Conservation (phyloP, 1,140 invertebrate genomes). For the Heterodera carotae region DNA sequence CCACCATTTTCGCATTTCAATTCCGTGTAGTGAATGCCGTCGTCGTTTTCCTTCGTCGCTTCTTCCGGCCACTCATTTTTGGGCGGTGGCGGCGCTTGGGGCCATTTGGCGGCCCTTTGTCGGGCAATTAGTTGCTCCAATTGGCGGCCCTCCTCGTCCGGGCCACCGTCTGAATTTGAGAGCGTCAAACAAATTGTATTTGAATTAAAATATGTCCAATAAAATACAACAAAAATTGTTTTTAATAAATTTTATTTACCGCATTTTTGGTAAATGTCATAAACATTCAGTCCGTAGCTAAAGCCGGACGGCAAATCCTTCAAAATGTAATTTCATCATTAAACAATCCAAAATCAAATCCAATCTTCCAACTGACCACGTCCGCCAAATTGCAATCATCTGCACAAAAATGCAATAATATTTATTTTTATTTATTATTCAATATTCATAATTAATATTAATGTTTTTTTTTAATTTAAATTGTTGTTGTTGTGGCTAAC, state of each 20-base stretch:
- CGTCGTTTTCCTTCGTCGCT: not conserved
- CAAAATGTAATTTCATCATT: not conserved
- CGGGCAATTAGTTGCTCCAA: slow-evolving; percentile 21
- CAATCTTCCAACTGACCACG: slow-evolving; percentile 28
- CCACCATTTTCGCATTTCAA: slow-evolving; percentile 27
- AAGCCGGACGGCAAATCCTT: slow-evolving; percentile 20
- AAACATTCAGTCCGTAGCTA: slow-evolving; percentile 59
- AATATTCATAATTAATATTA: too few species aligned
- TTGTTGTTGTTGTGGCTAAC: too few species aligned
- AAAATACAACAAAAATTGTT: too few species aligned
- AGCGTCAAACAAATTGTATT: too few species aligned
- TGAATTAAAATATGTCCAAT: slow-evolving; percentile 16
- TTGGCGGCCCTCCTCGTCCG: slow-evolving; percentile 14
- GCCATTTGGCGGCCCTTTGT: slow-evolving; percentile 13
- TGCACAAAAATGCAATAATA: too few species aligned
- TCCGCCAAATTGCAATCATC: slow-evolving; percentile 61
- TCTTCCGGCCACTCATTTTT: not conserved
- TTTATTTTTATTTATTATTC: too few species aligned
- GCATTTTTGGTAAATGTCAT: slow-evolving; percentile 51
- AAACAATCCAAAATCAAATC: not conserved
- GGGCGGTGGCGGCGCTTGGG: not conserved
- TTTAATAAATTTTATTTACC: slow-evolving; percentile 20
- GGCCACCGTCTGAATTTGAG: slow-evolving; percentile 15
- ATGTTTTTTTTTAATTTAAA: slow-evolving; percentile 5
- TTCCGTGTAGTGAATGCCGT: slow-evolving; percentile 18